These are phyloP conservation scores for Caenorhabditis macrosperma DNA, from an alignment of 2,888 invertebrate species.

Conservation along the genomic window DNA sequence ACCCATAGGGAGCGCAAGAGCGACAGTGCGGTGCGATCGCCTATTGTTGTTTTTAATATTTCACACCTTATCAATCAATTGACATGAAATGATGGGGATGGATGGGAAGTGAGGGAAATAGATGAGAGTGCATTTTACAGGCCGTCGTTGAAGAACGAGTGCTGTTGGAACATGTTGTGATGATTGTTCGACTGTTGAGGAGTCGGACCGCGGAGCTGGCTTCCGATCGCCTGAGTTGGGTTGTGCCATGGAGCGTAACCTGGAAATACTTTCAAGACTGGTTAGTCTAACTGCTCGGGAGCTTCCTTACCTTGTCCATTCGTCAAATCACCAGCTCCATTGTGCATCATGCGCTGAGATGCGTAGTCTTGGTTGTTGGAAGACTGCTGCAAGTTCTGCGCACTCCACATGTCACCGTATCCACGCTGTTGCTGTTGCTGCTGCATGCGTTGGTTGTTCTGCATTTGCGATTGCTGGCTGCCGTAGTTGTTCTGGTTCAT, in stretches of 20 bases:
- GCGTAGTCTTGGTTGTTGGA: slow-evolving; percentile 26
- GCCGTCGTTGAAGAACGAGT: slow-evolving; percentile 45
- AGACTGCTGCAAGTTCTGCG: slow-evolving; percentile 20
- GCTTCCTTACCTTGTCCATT: slow-evolving; percentile 26
- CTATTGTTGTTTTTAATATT: background rate
- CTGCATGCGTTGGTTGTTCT: slow-evolving; percentile 44
- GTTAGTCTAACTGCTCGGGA: background rate
- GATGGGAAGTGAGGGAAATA: background rate
- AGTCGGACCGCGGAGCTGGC: slow-evolving; percentile 21
- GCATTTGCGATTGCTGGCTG: slow-evolving; percentile 40
- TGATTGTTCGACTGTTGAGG: slow-evolving; percentile 23
- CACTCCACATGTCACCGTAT: slow-evolving; percentile 41
- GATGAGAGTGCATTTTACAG: slow-evolving; percentile 21
- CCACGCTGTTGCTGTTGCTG: slow-evolving; percentile 43
- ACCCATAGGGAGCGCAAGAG: too few species aligned
- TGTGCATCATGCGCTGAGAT: slow-evolving; percentile 38
- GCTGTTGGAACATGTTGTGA: slow-evolving; percentile 41
- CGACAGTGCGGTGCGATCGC: background rate
- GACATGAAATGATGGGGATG: background rate
- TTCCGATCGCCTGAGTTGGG: slow-evolving; percentile 5
- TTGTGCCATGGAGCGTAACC: slow-evolving; percentile 44
- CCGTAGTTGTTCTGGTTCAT: slow-evolving; percentile 8
- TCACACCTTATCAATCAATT: background rate
- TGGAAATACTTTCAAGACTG: slow-evolving; percentile 2
- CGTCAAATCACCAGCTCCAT: slow-evolving; percentile 36